A percentile compares a stretch with the other conserved stretches of the same genome.
phyloP scores from a whole-genome alignment of 2,113 vertebrate species.

The Cynoglossus semilaevis region DNA sequence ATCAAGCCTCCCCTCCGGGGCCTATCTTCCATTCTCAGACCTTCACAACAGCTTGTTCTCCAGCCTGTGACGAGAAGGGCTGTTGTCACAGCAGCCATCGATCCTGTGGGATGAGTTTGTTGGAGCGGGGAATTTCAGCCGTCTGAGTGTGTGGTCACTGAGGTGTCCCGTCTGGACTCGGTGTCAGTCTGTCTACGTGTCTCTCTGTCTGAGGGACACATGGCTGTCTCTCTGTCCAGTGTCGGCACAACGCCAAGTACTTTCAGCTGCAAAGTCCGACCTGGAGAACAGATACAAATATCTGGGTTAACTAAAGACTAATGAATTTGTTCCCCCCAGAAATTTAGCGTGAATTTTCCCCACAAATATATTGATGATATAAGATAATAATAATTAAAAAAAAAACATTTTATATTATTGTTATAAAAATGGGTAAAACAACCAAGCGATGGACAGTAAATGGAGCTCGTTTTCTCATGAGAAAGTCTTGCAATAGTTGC shows the following conservation, averaged over 20 bases:
- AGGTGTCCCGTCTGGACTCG: conserved; percentile 55
- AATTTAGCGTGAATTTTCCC: too few relatives aligned
- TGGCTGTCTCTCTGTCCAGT: conserved; percentile 18
- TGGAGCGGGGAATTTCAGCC: conserved; percentile 57
- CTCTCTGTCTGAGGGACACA: conserved; percentile 54
- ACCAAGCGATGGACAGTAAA: too few relatives aligned
- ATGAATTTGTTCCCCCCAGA: too few relatives aligned
- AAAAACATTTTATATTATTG: too few relatives aligned
- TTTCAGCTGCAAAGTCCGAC: conserved; percentile 25
- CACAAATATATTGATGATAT: too few relatives aligned
- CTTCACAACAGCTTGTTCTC: conserved; percentile 69
- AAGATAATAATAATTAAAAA: too few relatives aligned
- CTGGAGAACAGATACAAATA: too few relatives aligned
- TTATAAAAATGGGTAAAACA: too few relatives aligned
- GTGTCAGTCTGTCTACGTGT: conserved; percentile 40
- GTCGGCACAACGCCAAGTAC: conserved; percentile 29
- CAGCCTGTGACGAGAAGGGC: conserved; percentile 62
- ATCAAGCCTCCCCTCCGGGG: conserved; percentile 64
- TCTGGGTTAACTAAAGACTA: too few relatives aligned
- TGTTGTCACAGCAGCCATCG: conserved; percentile 70
- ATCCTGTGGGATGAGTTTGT: conserved; percentile 70
- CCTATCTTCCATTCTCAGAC: conserved; percentile 65
- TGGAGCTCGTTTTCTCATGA: too few relatives aligned
- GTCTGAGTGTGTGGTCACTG: conserved; percentile 54
- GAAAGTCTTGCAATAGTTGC: too few relatives aligned